phyloP scores from a whole-genome alignment of 1,140 invertebrate genomes.

The Ostrea denselamellosa region DNA sequence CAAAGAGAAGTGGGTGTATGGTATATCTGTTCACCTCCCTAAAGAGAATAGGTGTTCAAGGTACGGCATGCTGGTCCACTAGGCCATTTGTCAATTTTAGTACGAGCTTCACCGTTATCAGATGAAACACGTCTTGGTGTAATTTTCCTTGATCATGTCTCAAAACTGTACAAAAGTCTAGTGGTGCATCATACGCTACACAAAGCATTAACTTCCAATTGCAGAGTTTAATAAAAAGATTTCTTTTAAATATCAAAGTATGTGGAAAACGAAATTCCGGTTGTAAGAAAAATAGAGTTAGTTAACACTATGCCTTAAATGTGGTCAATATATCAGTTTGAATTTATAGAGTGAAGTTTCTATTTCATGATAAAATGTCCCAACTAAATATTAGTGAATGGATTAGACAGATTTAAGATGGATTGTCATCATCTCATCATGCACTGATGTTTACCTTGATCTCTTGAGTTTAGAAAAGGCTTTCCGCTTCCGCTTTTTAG shows the following conservation, averaged over 20 bases:
- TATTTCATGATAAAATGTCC: neutral
- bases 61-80: too few relatives aligned
- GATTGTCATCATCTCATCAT: conserved; percentile 3
- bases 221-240: too few relatives aligned
- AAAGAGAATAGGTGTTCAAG: too few relatives aligned
- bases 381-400: neutral
- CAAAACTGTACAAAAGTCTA: too few relatives aligned
- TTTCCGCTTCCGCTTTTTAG: conserved; percentile 46
- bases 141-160: too few relatives aligned
- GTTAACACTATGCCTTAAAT: neutral
- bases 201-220: too few relatives aligned
- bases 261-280: neutral
- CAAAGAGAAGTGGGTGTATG: too few relatives aligned
- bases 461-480: conserved; percentile 43
- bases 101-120: too few relatives aligned
- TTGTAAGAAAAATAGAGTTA: neutral
- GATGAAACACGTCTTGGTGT: too few relatives aligned
- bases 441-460: conserved; percentile 34
- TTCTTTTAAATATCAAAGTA: neutral
- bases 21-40: too few relatives aligned
- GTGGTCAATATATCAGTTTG: neutral
- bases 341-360: neutral
- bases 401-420: neutral
- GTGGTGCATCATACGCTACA: too few relatives aligned
- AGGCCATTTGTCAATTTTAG: too few relatives aligned